Evolutionary conservation across 2,888 invertebrate genomes (phyloP), one percentile per base, ranked within the genome.

Genomic region (Pyralis farinalis): DNA sequence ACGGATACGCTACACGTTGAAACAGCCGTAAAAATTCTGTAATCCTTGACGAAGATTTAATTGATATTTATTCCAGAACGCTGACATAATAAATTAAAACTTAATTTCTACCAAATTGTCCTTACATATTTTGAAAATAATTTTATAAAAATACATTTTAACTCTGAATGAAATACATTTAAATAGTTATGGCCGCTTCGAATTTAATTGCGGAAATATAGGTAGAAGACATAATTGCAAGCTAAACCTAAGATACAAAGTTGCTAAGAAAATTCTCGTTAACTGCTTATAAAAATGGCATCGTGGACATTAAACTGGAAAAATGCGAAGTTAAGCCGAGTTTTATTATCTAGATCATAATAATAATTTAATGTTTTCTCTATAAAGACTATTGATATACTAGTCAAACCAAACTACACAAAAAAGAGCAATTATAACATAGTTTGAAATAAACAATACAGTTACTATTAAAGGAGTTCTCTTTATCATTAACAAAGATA

Each of bases 51-150:
- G 30, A 12, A 6, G 21, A 37, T 11, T 20, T 37, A 37, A 37
- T 37, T 30, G 37, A 37, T 37, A 30, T 37, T 37, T 37, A 37
- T 37, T 11, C 29, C 37, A n/a, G 21, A 10, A 30, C 21, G 10
- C 12, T 11, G 10, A 22, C 37, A 7, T 6, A 4, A 25, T 25
- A 25, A 10, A 30, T 37, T 37, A 5, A 12, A 21, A 10, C 22
- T 21, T 8, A 30, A 6, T 28, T 36, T 9, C n/a, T 25, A 25
- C 7, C 8, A 25, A 25, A 25, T n/a, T 25, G 25, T n/a, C 25
- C 7, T 25, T 25, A 8, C 7, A 7, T 25, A 7, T 5, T 25
- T 25, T 2, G 7, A 25, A 25, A 25, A 25, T 25, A 25, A 7
- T 7, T 8, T 3, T 7, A 7, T 25, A 25, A 25, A 25, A 25